A percentile compares a stretch with the other conserved stretches of the same genome.
phyloP scores from a whole-genome alignment of 2,113 vertebrate genomes.

The Pycnonotus jocosus region DNA sequence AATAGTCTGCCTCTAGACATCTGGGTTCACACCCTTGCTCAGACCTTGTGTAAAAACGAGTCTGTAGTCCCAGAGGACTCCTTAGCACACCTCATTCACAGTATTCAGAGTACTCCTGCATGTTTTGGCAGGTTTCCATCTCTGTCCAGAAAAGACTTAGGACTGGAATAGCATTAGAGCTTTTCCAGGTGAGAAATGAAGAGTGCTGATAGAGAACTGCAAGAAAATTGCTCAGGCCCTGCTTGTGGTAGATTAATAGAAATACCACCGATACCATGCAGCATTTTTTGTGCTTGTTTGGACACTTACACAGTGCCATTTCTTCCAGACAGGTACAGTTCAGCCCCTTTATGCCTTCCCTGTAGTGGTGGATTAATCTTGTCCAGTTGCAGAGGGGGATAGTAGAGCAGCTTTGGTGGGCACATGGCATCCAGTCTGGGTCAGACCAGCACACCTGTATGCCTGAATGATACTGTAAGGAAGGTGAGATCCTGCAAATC shows the following conservation, averaged over 20 bases:
- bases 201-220: not conserved
- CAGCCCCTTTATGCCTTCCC: not conserved
- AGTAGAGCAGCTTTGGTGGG: not conserved
- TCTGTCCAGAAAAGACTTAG: not conserved
- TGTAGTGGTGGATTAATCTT: not conserved
- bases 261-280: not conserved
- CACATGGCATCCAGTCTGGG: not conserved
- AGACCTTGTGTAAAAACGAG: not conserved
- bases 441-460: not conserved
- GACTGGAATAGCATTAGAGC: not conserved
- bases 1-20: not conserved
- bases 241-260: not conserved
- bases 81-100: slow-evolving; percentile 15
- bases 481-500: not conserved
- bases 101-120: not conserved
- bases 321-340: not conserved
- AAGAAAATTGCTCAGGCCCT: not conserved
- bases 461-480: not conserved
- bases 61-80: not conserved
- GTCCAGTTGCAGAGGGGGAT: not conserved
- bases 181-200: slow-evolving; percentile 25
- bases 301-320: not conserved
- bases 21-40: not conserved
- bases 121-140: slow-evolving; percentile 16
- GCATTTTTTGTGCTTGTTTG: not conserved